Evolutionary conservation across 2,113 vertebrate species (phyloP).

Genomic region (Chrysemys picta): DNA sequence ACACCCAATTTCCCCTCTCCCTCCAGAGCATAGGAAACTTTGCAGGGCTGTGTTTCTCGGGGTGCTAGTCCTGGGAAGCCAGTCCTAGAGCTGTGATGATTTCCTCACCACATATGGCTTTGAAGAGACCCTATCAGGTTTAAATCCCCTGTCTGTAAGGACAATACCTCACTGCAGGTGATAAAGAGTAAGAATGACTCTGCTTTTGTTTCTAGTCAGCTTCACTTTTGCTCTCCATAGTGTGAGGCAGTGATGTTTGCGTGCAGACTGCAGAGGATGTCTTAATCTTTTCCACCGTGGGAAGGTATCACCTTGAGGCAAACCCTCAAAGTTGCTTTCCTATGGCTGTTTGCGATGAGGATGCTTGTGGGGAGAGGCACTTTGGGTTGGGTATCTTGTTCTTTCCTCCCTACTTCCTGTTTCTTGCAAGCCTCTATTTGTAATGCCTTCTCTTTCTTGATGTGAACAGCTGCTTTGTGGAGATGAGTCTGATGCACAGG

Average conservation of each 20-base stretch:
- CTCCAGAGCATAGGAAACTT: background rate
- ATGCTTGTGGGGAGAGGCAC: background rate
- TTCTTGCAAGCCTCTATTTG: background rate
- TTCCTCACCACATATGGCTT: background rate
- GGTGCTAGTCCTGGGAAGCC: background rate
- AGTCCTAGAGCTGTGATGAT: background rate
- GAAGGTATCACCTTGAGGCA: background rate
- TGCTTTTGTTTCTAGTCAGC: background rate
- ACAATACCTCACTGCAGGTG: background rate
- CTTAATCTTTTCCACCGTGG: background rate
- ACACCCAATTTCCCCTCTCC: background rate
- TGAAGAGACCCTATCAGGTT: background rate
- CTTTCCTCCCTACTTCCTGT: background rate
- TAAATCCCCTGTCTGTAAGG: background rate
- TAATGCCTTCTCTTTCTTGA: background rate
- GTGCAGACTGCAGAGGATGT: background rate
- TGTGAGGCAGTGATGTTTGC: background rate
- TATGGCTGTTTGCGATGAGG: background rate
- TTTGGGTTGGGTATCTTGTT: fast-evolving
- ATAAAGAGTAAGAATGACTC: background rate
- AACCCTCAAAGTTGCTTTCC: background rate
- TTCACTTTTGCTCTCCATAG: background rate
- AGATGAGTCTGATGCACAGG: background rate
- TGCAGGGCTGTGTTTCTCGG: background rate
- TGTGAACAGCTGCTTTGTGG: background rate